Percentiles rank a stretch among this genome's conserved stretches.
Evolutionary conservation across 2,797 vertebrate genomes (phyloP).

Genomic region (Coreius guichenoti): DNA sequence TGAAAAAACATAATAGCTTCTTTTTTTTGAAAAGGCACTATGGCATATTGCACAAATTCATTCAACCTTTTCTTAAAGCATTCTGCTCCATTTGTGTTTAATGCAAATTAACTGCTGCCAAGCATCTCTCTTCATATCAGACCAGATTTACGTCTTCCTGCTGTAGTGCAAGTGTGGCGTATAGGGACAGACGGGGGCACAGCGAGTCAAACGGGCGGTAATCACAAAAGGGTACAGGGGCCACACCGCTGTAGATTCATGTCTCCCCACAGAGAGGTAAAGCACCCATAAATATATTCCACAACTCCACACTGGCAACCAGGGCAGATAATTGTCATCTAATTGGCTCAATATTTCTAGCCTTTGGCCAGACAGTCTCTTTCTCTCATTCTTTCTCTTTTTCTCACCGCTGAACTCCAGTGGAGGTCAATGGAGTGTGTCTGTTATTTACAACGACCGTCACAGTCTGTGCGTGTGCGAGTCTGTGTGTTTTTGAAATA

Average conservation of each 20-base stretch:
- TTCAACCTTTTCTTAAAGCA: slow-evolving; percentile 23
- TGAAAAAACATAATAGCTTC: background rate
- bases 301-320: slow-evolving; percentile 50
- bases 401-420: slow-evolving; percentile 58
- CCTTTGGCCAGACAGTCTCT: slow-evolving; percentile 63
- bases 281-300: slow-evolving; percentile 68
- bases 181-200: background rate
- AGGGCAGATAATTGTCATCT: slow-evolving; percentile 79
- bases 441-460: slow-evolving; percentile 47
- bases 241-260: slow-evolving; percentile 61
- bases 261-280: slow-evolving; percentile 39
- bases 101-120: slow-evolving; percentile 10
- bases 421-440: slow-evolving; percentile 68
- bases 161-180: background rate
- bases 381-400: slow-evolving; percentile 27
- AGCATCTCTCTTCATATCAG: slow-evolving; percentile 10
- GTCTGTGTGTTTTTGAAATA: slow-evolving; percentile 15
- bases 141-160: slow-evolving; percentile 22
- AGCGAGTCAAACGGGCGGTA: slow-evolving; percentile 33
- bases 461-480: slow-evolving; percentile 14
- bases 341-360: slow-evolving; percentile 84
- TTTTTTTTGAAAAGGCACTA: background rate
- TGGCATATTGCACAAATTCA: background rate
- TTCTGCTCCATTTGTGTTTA: slow-evolving; percentile 35
- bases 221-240: slow-evolving; percentile 21